A percentile compares a stretch with the other conserved stretches of the same genome.
Evolutionary conservation across 2,888 invertebrate genomes (phyloP).

Genomic region (Lithophane ornitopus): DNA sequence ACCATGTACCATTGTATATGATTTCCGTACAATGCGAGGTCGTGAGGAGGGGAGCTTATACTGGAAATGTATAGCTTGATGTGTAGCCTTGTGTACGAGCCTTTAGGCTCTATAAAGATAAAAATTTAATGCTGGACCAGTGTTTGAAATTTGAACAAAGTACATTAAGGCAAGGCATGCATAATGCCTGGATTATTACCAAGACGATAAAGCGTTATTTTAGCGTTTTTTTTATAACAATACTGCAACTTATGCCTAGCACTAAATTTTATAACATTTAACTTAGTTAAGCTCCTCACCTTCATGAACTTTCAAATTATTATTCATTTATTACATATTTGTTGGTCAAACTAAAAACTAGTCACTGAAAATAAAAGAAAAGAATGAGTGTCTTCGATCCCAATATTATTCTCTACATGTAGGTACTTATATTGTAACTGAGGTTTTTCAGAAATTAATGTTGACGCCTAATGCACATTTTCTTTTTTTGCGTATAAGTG

Average conservation of each 20-base stretch:
- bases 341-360: conserved; percentile 67
- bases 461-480: too few species aligned
- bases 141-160: conserved; percentile 33
- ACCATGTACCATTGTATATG: too few species aligned
- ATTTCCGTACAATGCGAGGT: too few species aligned
- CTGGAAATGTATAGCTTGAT: too few species aligned
- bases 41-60: too few species aligned
- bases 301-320: conserved; percentile 55
- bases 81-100: too few species aligned
- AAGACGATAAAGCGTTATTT: background rate
- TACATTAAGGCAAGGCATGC: conserved; percentile 60
- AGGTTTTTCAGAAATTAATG: background rate
- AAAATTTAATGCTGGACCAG: conserved; percentile 28
- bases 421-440: background rate
- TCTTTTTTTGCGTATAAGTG: background rate
- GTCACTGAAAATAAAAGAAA: conserved; percentile 76
- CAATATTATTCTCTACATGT: background rate
- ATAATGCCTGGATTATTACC: conserved; percentile 30
- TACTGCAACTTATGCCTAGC: conserved; percentile 31
- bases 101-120: background rate
- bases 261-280: conserved; percentile 39
- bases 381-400: conserved; percentile 18
- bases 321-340: conserved; percentile 44
- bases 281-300: conserved; percentile 61
- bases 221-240: background rate